Evolutionary conservation across 2,113 vertebrate species (phyloP).

Genomic region (Ophthalmolycus amberensis): DNA sequence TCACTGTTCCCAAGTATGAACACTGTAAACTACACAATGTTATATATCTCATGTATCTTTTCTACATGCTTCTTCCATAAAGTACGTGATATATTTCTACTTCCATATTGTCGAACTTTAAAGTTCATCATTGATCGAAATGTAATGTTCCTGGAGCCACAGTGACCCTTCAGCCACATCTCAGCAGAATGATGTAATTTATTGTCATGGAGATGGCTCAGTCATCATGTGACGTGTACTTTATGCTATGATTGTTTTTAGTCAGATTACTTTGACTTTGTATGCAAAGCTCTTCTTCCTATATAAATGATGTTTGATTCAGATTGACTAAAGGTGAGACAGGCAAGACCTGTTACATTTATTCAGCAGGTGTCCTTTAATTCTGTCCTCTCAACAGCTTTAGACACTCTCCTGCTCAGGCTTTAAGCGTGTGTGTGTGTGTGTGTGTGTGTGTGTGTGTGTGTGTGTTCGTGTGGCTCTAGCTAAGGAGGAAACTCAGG

Average conservation of each 20-base stretch:
- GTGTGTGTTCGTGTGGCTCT: slow-evolving; percentile 27
- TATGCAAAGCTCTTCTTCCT: background rate
- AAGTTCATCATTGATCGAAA: background rate
- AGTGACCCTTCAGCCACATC: background rate
- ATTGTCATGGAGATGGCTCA: background rate
- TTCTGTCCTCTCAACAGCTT: slow-evolving; percentile 34
- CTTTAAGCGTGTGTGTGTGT: slow-evolving; percentile 6
- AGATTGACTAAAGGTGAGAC: slow-evolving; percentile 13
- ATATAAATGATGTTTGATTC: background rate
- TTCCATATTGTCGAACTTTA: background rate
- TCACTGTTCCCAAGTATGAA: background rate
- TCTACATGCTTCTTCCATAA: background rate
- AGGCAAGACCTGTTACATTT: slow-evolving; percentile 30
- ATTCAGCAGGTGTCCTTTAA: slow-evolving; percentile 38
- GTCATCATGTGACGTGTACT: background rate
- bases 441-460: slow-evolving; percentile 32
- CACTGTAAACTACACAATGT: background rate
- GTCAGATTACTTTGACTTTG: background rate
- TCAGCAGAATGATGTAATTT: slow-evolving; percentile 1
- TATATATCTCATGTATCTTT: background rate
- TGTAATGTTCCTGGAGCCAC: background rate
- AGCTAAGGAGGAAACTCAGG: slow-evolving; percentile 62
- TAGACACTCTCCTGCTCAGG: slow-evolving; percentile 22
- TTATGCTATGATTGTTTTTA: background rate
- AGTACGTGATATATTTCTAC: background rate